phyloP scores from a whole-genome alignment of 1,140 invertebrate genomes.

The Bicyclus anynana region DNA sequence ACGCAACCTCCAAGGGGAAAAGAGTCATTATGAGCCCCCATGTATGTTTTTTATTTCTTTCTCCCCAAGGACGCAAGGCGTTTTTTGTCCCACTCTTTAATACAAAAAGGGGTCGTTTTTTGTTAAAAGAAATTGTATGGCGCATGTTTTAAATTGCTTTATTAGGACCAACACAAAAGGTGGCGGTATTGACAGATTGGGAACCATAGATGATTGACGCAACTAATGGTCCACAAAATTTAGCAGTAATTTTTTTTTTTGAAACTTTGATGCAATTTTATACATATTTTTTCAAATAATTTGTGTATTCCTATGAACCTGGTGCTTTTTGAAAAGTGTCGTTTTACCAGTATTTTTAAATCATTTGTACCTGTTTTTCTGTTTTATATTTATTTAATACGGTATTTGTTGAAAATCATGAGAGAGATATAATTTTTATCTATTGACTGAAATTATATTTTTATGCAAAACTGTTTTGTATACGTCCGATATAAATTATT shows the following conservation, averaged over 20 bases:
- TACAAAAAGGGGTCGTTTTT: constrained; percentile 19
- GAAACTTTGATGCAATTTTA: neutral
- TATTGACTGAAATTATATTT: no score
- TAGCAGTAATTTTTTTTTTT: neutral
- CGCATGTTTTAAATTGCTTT: constrained; percentile 24
- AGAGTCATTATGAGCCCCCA: constrained; percentile 19
- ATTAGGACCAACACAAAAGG: constrained; percentile 17
- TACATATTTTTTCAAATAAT: no score
- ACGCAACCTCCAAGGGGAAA: constrained; percentile 27
- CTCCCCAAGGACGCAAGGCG: constrained; percentile 1
- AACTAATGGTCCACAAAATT: constrained; percentile 19
- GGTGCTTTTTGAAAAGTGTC: no score
- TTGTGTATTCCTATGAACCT: no score
- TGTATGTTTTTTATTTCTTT: constrained; percentile 18
- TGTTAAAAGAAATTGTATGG: constrained; percentile 17
- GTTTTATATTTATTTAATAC: no score
- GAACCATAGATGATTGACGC: constrained; percentile 15
- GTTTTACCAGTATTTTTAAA: no score
- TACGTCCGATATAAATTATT: no score
- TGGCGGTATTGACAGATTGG: constrained; percentile 10
- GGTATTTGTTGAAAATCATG: no score
- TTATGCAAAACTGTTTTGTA: no score
- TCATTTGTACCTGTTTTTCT: no score
- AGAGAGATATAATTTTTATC: no score
- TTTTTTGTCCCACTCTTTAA: constrained; percentile 6